Percentiles rank a stretch among this genome's conserved stretches.
These are phyloP conservation scores for Lucilia cuprina DNA, from an alignment of 1,140 invertebrate species.

Conservation along the genomic window DNA sequence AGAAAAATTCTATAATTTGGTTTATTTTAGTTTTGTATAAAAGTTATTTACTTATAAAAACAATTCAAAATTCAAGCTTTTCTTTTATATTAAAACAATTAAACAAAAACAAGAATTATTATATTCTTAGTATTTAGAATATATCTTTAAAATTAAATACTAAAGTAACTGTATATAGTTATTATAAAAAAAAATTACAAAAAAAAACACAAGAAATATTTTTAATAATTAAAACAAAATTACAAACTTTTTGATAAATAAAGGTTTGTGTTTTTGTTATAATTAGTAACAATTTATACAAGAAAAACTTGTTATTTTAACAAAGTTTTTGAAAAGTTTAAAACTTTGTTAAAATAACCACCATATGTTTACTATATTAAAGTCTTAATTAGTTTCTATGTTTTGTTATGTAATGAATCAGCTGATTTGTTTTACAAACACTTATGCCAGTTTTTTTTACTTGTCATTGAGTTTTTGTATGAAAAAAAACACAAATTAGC, in stretches of 20 bases:
- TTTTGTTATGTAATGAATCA: too few relatives aligned
- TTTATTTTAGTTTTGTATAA: not conserved
- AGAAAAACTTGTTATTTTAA: too few relatives aligned
- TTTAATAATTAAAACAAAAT: not conserved
- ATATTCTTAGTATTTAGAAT: not conserved
- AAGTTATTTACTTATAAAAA: not conserved
- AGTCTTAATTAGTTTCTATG: too few relatives aligned
- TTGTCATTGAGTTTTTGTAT: too few relatives aligned
- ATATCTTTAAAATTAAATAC: not conserved
- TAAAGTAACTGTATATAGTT: not conserved
- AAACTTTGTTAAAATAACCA: too few relatives aligned
- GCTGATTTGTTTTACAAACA: too few relatives aligned
- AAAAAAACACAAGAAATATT: too few relatives aligned
- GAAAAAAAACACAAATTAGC: too few relatives aligned
- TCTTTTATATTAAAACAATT: not conserved
- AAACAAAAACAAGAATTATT: not conserved
- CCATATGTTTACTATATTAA: too few relatives aligned
- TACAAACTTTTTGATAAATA: not conserved
- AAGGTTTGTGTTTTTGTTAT: not conserved
- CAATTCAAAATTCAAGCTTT: conserved; percentile 1
- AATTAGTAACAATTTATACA: too few relatives aligned
- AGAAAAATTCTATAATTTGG: not conserved
- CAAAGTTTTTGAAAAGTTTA: too few relatives aligned
- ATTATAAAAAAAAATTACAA: not conserved
- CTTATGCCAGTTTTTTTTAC: too few relatives aligned